Conservation (phyloP, 2,113 vertebrate species). For the Microcebus griseorufus region DNA sequence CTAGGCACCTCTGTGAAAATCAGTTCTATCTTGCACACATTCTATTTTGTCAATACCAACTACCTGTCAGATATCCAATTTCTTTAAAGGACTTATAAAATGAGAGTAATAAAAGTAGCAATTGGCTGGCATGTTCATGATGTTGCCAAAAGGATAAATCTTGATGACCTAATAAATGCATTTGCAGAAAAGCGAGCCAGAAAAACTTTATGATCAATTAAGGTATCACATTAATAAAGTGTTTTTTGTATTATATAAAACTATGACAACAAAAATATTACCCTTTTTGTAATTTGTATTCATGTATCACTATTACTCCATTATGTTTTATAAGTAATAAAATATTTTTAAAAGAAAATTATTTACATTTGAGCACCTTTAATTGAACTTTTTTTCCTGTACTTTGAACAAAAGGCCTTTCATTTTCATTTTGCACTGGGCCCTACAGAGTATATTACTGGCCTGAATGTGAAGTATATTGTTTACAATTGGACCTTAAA, state of each 20-base stretch:
- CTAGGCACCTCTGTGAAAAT: background rate
- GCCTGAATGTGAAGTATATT: background rate
- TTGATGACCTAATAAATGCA: slow-evolving; percentile 20
- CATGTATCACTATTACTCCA: background rate
- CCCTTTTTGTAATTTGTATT: background rate
- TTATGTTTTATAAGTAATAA: background rate
- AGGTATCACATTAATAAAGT: background rate
- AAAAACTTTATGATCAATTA: background rate
- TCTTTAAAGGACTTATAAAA: slow-evolving; percentile 44
- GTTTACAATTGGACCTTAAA: background rate
- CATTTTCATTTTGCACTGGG: background rate
- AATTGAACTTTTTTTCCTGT: background rate
- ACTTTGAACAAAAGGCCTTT: background rate
- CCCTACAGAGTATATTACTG: background rate
- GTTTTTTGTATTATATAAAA: background rate
- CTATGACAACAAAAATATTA: background rate
- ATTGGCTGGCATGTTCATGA: background rate
- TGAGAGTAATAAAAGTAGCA: background rate
- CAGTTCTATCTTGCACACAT: background rate
- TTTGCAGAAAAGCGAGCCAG: background rate
- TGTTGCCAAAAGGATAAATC: slow-evolving; percentile 3
- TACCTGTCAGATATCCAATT: background rate
- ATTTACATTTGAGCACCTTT: background rate
- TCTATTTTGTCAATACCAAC: background rate
- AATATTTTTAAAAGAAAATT: background rate